phyloP scores from a whole-genome alignment of 2,797 vertebrate species.

The Synaphobranchus kaupii region DNA sequence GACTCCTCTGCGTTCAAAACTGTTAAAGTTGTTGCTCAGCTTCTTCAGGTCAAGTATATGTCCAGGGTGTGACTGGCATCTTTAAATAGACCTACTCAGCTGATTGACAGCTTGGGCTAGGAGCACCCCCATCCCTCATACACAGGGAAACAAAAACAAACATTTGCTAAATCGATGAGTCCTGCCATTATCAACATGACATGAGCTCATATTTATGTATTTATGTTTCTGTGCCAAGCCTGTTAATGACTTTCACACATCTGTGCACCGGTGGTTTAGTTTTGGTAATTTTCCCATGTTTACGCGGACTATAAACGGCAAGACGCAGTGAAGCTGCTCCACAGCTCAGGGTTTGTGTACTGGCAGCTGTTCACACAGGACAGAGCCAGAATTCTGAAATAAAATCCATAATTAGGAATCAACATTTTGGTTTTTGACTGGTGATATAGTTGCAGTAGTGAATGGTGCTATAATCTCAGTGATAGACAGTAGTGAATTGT shows the following conservation, averaged over 20 bases:
- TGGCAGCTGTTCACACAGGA: neutral
- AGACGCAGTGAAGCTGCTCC: neutral
- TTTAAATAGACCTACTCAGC: neutral
- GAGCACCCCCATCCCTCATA: neutral
- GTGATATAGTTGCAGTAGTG: neutral
- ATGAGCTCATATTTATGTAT: neutral
- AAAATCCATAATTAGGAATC: neutral
- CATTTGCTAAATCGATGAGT: neutral
- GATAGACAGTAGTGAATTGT: too few species aligned
- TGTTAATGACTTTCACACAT: neutral
- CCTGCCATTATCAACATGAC: neutral
- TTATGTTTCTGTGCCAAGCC: neutral
- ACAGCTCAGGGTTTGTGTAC: neutral
- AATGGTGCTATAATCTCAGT: neutral
- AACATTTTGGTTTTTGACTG: neutral
- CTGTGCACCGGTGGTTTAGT: neutral
- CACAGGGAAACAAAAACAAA: neutral
- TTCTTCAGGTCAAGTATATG: neutral
- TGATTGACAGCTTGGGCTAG: neutral
- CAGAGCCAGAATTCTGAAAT: neutral
- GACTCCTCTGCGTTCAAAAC: constrained; percentile 30
- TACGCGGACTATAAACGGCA: neutral
- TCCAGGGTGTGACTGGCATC: neutral
- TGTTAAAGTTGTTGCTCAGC: constrained; percentile 45
- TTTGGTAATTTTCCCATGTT: neutral